Evolutionary conservation across 2,113 vertebrate genomes (phyloP), one percentile per base, ranked within the genome.

Genomic region (Rhombomys opimus): DNA sequence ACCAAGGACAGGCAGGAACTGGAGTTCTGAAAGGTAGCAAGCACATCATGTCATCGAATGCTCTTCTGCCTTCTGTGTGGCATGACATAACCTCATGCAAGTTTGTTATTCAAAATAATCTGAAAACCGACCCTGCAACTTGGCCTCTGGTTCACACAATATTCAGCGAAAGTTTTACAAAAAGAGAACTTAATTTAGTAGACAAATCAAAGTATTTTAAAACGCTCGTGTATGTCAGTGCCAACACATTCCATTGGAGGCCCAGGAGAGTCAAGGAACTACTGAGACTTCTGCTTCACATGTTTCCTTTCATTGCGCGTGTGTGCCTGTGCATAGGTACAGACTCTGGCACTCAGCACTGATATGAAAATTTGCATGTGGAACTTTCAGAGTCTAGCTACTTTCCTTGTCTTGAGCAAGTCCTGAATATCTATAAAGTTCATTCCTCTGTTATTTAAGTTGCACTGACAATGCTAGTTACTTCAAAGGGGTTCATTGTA

Each of bases 61-160:
- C 7, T 92, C 57, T 73, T 96, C 97, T 98, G 97, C 96, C 96
- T 98, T 98, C 97, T 98, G 95, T 94, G 95, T 95, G 96, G 95
- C 92, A 97, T 98, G 97, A 97, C 97, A 98, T 97, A 97, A 46
- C 91, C 93, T 93, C 96, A 96, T 97, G 87, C 86, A 98, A 98
- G 98, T 98, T 87, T 82, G 97, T 97, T 98, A 98, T 98, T 97
- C 98, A 98, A 98, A 98, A 97, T 96, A 98, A 96, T 85, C 96
- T 98, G 97, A 98, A 97, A 98, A 97, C 81, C 96, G 93, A 97
- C 97, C 97, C 96, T 98, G 86, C 96, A 97, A 98, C 98, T 98
- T 98, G 75, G 97, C 97, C 97, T 95, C 96, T 85, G 97, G 96
- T 98, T 98, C 96, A 92, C 97, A 97, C 91, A 98, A 96, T 97